Conservation (phyloP, 1,140 invertebrate genomes). For the Brachionus manjavacas region DNA sequence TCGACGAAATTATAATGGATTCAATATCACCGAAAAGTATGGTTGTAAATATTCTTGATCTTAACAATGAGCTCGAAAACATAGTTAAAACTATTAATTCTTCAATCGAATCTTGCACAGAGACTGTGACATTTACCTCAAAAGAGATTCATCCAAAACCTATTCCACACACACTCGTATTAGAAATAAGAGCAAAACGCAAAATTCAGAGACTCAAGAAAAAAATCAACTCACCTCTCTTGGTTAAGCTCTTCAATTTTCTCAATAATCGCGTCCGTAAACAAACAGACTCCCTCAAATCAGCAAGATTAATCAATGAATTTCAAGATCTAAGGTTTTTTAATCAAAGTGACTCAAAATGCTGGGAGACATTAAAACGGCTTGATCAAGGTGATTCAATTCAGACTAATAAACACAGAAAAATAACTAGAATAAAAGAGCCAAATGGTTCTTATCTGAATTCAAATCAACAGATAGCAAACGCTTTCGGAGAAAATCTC, state of each 20-base stretch:
- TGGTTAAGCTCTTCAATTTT: neutral
- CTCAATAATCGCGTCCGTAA: neutral
- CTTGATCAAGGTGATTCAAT: neutral
- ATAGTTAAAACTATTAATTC: neutral
- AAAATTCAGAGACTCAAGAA: neutral
- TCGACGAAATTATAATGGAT: neutral
- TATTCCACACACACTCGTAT: neutral
- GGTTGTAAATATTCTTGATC: neutral
- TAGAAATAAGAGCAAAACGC: neutral
- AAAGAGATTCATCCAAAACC: neutral
- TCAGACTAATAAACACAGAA: neutral
- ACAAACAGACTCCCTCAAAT: neutral
- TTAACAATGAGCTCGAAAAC: neutral
- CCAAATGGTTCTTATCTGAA: neutral
- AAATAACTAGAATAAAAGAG: neutral
- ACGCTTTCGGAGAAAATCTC: neutral
- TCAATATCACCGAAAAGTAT: neutral
- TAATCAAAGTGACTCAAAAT: neutral
- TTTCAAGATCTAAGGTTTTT: neutral
- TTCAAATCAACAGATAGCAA: neutral
- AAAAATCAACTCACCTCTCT: neutral
- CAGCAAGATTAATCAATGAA: neutral
- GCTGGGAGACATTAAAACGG: neutral
- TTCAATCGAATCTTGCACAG: neutral
- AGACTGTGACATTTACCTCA: neutral